Evolutionary conservation across 2,888 invertebrate species (phyloP), one percentile per base, ranked within the genome.

Genomic region (Pycnomerus fuliginosus): DNA sequence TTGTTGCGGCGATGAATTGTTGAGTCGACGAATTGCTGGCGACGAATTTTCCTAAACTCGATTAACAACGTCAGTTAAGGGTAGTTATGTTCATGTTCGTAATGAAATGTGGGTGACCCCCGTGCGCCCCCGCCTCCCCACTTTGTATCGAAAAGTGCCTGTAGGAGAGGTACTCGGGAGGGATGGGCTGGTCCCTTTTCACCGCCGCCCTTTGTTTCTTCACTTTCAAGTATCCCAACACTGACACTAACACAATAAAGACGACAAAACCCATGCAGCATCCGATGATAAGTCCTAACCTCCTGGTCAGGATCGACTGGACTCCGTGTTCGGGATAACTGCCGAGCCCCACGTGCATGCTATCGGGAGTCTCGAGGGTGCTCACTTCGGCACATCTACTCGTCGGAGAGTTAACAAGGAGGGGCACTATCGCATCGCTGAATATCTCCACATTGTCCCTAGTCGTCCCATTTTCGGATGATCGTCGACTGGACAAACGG

Each of bases 181-280:
- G 83, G 3, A 79, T 76, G 8, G 80, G 77, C 53, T 84, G 77
- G 43, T 85, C 83, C 39, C 84, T 74, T 72, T 90, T 90, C 4
- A 84, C 80, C 14, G 84, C 82, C 50, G 83, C 83, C 52, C 88
- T 78, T 62, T 90, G 83, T 71, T 91, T 89, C 72, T 91, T 87
- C 50, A 89, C 80, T 71, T 92, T 90, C 50, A 90, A 80, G 68
- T 90, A 90, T 15, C 88, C 89, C 51, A 91, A 76, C 29, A 86
- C 83, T n/a, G 90, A 87, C 40, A 90, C 86, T 62, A 91, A 76
- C 15, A 90, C 83, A 36, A 92, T 80, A 66, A 92, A 90, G 33
- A 92, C 88, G 48, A 90, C 80, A 62, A 90, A 86, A 37, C 90
- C 90, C 77, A 92, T 82, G 65, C 87, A 88, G 67, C 89, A 87